A percentile compares a stretch with the other conserved stretches of the same genome.
Conservation (phyloP, 2,113 vertebrate species). For the Chaetura pelagica region DNA sequence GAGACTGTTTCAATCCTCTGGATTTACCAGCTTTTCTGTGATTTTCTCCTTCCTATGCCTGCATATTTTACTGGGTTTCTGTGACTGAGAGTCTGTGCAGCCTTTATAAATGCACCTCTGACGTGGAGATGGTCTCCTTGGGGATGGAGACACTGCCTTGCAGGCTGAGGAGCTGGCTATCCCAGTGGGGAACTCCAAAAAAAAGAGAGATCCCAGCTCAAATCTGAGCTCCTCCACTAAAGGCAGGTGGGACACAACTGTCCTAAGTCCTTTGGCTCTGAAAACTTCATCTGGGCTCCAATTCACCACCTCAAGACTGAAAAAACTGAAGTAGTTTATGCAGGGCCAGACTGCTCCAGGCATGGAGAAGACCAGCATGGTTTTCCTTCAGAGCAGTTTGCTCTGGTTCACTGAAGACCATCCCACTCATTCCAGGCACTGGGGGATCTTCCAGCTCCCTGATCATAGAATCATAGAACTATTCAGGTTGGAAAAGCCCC, state of each 20-base stretch:
- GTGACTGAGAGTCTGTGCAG: background rate
- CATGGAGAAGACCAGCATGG: background rate
- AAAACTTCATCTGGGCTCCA: background rate
- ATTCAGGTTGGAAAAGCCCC: no score
- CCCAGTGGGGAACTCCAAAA: background rate
- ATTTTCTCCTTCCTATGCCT: background rate
- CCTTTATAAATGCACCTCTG: background rate
- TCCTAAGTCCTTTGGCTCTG: background rate
- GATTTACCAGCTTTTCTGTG: background rate
- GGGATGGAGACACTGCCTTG: background rate
- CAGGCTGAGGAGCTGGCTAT: background rate
- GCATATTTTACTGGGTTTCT: background rate
- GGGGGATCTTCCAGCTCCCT: background rate
- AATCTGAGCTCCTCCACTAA: background rate
- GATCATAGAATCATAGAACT: background rate
- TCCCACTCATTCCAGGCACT: fast-evolving
- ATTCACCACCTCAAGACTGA: background rate
- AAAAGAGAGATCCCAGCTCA: background rate
- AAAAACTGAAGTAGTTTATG: no score
- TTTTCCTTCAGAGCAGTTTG: background rate
- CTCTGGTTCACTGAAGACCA: background rate
- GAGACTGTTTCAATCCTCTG: background rate
- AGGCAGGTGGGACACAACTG: background rate
- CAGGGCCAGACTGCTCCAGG: background rate
- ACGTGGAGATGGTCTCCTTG: background rate